Evolutionary conservation across 1,140 invertebrate genomes (phyloP).

Genomic region (Anastrepha obliqua): DNA sequence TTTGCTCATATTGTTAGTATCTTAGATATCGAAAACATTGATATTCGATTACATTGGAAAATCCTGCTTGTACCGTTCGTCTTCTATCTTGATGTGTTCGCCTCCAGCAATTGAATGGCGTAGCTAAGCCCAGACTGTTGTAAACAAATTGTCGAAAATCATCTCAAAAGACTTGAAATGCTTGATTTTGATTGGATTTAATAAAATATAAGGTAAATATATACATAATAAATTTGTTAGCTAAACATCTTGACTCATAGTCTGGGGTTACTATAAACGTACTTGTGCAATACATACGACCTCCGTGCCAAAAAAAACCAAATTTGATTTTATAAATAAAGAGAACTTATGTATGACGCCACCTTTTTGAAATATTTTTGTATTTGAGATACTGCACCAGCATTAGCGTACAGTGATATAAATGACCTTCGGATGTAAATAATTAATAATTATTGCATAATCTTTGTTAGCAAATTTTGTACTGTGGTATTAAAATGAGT

Average conservation of each 20-base stretch:
- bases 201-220: slow-evolving; percentile 17
- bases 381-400: too few relatives aligned
- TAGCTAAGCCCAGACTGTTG: neutral
- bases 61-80: neutral
- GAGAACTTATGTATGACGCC: too few relatives aligned
- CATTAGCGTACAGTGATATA: too few relatives aligned
- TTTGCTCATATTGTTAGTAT: neutral
- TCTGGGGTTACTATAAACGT: neutral
- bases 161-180: neutral
- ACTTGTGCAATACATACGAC: too few relatives aligned
- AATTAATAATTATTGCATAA: too few relatives aligned
- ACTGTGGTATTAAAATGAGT: too few relatives aligned
- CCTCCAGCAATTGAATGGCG: neutral
- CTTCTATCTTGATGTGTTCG: neutral
- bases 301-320: too few relatives aligned
- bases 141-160: slow-evolving; percentile 1
- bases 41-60: slow-evolving; percentile 10
- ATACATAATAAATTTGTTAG: slow-evolving; percentile 16
- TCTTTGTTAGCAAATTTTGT: too few relatives aligned
- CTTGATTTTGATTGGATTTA: slow-evolving; percentile 21
- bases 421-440: too few relatives aligned
- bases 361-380: too few relatives aligned
- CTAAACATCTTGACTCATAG: neutral
- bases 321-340: too few relatives aligned
- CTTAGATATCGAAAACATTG: slow-evolving; percentile 8